Percentiles rank a stretch among this genome's conserved stretches.
These are phyloP conservation scores for Neria commutata DNA, from an alignment of 2,888 invertebrate genomes.

Conservation along the genomic window DNA sequence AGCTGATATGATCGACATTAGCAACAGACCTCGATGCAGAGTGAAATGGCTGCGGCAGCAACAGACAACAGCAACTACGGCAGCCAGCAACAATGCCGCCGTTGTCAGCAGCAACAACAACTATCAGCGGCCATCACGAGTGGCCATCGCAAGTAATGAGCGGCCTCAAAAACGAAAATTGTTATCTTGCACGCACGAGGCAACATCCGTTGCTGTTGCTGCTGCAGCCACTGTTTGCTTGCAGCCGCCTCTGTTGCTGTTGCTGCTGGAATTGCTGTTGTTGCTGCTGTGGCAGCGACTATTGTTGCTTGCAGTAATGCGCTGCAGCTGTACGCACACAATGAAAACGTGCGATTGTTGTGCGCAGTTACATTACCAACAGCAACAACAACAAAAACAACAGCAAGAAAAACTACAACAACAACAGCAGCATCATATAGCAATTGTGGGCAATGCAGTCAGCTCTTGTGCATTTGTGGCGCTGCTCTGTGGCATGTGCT, in stretches of 20 bases:
- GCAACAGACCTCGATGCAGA: too few species aligned
- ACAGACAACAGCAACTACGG: conserved; percentile 23
- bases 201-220: background rate
- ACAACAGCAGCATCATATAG: too few species aligned
- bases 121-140: too few species aligned
- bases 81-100: conserved; percentile 17
- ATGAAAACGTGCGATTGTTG: conserved; percentile 10
- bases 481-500: too few species aligned
- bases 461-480: too few species aligned
- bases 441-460: too few species aligned
- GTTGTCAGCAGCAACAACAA: conserved; percentile 8
- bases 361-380: background rate
- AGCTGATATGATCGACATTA: too few species aligned
- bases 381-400: background rate
- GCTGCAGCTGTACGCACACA: conserved; percentile 13
- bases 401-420: too few species aligned
- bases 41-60: conserved; percentile 11
- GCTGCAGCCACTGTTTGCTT: background rate
- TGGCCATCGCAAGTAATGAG: conserved; percentile 50
- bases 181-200: background rate
- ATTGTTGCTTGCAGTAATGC: conserved; percentile 12
- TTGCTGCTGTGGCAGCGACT: too few species aligned
- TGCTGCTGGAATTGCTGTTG: too few species aligned
- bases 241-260: background rate
- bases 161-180: conserved; percentile 19